Percentiles rank a stretch among this genome's conserved stretches.
Evolutionary conservation across 2,113 vertebrate species (phyloP).

Genomic region (Murina feae): DNA sequence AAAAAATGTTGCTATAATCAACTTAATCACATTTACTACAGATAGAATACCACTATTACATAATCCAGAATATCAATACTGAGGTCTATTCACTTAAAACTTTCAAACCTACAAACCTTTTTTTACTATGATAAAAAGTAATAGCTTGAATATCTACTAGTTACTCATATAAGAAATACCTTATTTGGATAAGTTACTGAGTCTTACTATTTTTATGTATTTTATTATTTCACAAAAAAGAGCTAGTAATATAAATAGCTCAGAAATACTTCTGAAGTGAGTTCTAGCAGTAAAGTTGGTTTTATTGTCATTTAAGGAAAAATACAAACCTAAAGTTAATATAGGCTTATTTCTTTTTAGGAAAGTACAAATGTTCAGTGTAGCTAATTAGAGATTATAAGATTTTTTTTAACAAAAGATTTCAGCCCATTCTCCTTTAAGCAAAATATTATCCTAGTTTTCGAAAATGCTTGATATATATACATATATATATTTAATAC

Average conservation of each 20-base stretch:
- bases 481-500: background rate
- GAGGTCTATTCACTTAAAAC: background rate
- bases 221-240: conserved; percentile 59
- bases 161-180: conserved; percentile 12
- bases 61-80: background rate
- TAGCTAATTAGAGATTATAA: background rate
- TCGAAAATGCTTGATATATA: background rate
- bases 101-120: background rate
- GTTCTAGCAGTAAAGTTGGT: background rate
- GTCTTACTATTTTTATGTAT: conserved; percentile 55
- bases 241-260: conserved; percentile 19
- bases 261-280: conserved; percentile 55
- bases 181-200: conserved; percentile 49
- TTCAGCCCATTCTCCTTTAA: background rate
- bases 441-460: background rate
- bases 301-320: conserved; percentile 29
- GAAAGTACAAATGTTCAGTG: background rate
- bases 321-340: background rate
- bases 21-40: background rate
- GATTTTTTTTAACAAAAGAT: background rate
- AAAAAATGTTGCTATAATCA: background rate
- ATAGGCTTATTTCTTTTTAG: background rate
- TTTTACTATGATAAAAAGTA: background rate
- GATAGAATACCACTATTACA: background rate
- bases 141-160: background rate